These are phyloP conservation scores for Gorilla gorilla DNA, from an alignment of 2,113 vertebrate genomes.

Conservation along the genomic window DNA sequence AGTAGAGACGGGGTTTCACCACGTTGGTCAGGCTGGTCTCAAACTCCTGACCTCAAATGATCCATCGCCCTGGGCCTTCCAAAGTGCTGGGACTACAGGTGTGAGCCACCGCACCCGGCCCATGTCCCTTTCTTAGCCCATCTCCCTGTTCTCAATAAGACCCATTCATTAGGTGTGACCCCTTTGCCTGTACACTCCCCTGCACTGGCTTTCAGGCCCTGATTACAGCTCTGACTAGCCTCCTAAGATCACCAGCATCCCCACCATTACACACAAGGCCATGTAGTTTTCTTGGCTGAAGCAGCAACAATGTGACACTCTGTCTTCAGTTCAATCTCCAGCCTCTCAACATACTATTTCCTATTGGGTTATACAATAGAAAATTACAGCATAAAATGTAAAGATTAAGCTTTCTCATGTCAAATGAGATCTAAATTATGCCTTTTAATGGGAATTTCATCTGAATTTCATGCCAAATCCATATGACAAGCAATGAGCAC, in stretches of 20 bases:
- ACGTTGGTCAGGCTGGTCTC: no score
- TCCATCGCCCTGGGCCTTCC: no score
- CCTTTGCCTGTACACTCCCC: background rate
- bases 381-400: background rate
- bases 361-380: background rate
- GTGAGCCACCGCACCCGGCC: background rate
- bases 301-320: background rate
- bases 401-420: conserved; percentile 5
- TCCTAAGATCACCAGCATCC: background rate
- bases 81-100: no score
- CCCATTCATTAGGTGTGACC: background rate
- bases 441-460: background rate
- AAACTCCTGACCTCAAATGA: no score
- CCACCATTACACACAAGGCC: background rate
- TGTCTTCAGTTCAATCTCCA: background rate
- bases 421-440: background rate
- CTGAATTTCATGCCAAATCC: background rate
- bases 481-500: background rate
- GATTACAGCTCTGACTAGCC: background rate
- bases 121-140: background rate
- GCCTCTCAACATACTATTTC: background rate
- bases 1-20: no score
- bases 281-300: background rate
- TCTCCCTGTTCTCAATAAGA: background rate
- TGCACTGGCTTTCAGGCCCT: background rate